phyloP scores from a whole-genome alignment of 2,797 vertebrate species.

The Brachyrhaphis roseni region DNA sequence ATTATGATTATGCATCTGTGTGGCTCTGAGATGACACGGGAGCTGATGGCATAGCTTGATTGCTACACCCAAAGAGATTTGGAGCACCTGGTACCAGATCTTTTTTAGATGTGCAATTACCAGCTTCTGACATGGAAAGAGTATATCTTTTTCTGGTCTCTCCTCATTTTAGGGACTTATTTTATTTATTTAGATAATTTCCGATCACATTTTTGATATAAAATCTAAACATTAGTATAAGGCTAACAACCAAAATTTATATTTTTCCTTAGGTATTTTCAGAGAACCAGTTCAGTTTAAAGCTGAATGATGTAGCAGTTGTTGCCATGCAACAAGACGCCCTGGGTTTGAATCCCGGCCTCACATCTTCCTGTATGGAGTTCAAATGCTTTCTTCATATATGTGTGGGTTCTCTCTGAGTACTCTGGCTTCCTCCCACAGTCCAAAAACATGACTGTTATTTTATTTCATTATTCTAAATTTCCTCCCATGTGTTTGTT shows the following conservation, averaged over 20 bases:
- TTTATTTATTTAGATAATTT: background rate
- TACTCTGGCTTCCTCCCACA: background rate
- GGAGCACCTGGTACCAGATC: constrained; percentile 6
- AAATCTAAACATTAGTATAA: background rate
- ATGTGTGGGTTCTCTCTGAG: background rate
- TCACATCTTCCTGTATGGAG: background rate
- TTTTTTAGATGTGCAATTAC: background rate
- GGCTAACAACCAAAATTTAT: too few relatives aligned
- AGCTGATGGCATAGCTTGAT: constrained; percentile 10
- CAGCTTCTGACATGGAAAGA: background rate
- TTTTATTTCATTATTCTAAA: background rate
- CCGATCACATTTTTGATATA: too few relatives aligned
- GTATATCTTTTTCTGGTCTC: background rate
- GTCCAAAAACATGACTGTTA: background rate
- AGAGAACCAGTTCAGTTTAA: background rate
- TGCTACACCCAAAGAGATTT: constrained; percentile 14
- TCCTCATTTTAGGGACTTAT: background rate
- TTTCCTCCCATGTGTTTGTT: background rate
- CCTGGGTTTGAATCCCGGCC: background rate
- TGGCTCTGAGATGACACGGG: background rate
- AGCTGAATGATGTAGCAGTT: background rate
- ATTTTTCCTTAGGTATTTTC: background rate
- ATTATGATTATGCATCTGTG: constrained; percentile 12
- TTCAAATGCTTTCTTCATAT: background rate
- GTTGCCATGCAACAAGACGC: background rate